Evolutionary conservation across 35 echinoderm and acorn worm genomes (phyloP).

Genomic region (Eucidaris tribuloides): DNA sequence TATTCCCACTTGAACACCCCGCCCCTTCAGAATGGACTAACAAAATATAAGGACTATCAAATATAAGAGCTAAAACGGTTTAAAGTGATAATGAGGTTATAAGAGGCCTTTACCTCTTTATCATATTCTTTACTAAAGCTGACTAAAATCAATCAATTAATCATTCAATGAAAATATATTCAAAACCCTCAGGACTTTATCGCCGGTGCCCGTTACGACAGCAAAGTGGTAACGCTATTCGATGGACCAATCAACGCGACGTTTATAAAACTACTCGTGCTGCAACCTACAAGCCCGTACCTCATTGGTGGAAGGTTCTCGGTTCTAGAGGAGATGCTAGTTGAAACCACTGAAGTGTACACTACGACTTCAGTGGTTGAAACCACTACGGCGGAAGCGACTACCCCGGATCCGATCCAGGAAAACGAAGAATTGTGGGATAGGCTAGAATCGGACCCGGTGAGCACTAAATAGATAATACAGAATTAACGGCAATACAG

Average conservation of each 20-base stretch:
- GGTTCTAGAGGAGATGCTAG: background rate
- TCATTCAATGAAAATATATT: background rate
- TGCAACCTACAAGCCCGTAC: conserved; percentile 2
- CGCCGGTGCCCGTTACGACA: background rate
- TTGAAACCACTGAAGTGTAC: too few relatives aligned
- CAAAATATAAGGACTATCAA: background rate
- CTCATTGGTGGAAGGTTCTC: conserved; percentile 6
- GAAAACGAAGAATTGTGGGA: background rate
- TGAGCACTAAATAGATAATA: too few relatives aligned
- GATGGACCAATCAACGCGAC: background rate
- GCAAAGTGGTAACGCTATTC: background rate
- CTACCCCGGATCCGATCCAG: background rate
- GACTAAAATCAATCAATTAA: background rate
- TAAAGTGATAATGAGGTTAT: background rate
- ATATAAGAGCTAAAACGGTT: background rate
- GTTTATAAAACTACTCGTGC: background rate
- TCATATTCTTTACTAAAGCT: background rate
- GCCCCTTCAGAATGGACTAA: background rate
- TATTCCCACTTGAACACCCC: too few relatives aligned
- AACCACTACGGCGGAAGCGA: too few relatives aligned
- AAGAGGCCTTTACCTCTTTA: background rate
- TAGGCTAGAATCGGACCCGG: background rate
- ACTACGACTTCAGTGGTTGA: too few relatives aligned
- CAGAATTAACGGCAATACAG: too few relatives aligned
- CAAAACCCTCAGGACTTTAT: background rate